Percentiles rank a stretch among this genome's conserved stretches.
These are phyloP conservation scores for Diachrysia chrysitis DNA, from an alignment of 2,888 invertebrate species.

Conservation along the genomic window DNA sequence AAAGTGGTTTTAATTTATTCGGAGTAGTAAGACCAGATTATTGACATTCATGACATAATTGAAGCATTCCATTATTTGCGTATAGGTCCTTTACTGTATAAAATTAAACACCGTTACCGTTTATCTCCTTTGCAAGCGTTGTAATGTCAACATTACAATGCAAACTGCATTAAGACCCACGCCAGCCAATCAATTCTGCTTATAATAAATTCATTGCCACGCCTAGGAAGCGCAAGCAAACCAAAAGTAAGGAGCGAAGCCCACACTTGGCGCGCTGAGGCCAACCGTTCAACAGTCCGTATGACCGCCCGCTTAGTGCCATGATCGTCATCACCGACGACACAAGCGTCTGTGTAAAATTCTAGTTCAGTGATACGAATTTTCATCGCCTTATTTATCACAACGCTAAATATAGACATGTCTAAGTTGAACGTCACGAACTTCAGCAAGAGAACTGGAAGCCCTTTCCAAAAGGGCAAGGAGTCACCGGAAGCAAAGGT, in stretches of 20 bases:
- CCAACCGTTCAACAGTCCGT: slow-evolving; percentile 74
- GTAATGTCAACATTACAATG: slow-evolving; percentile 74
- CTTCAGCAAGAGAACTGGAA: slow-evolving; percentile 74
- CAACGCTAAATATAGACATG: slow-evolving; percentile 68
- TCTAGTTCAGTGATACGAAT: slow-evolving; percentile 71
- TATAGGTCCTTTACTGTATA: no score
- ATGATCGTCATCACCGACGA: slow-evolving; percentile 76
- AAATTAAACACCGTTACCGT: slow-evolving; percentile 34
- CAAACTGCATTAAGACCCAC: slow-evolving; percentile 81
- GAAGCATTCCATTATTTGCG: slow-evolving; percentile 14
- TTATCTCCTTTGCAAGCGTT: slow-evolving; percentile 48
- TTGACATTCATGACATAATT: slow-evolving; percentile 36
- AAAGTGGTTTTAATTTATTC: slow-evolving; percentile 21
- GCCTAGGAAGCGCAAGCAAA: slow-evolving; percentile 82
- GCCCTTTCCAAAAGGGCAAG: slow-evolving; percentile 67
- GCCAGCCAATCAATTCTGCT: slow-evolving; percentile 62
- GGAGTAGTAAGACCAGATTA: slow-evolving; percentile 15
- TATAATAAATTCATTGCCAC: slow-evolving; percentile 84
- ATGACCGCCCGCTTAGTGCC: slow-evolving; percentile 78
- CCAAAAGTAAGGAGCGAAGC: slow-evolving; percentile 87
- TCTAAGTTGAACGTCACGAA: slow-evolving; percentile 81
- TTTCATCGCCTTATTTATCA: slow-evolving; percentile 68
- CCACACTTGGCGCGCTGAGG: slow-evolving; percentile 82
- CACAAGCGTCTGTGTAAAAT: slow-evolving; percentile 71
- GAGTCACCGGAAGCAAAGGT: slow-evolving; percentile 57